Base-by-base conservation (phyloP, 2,797 vertebrate species). In the Poecilia wingei region DNA sequence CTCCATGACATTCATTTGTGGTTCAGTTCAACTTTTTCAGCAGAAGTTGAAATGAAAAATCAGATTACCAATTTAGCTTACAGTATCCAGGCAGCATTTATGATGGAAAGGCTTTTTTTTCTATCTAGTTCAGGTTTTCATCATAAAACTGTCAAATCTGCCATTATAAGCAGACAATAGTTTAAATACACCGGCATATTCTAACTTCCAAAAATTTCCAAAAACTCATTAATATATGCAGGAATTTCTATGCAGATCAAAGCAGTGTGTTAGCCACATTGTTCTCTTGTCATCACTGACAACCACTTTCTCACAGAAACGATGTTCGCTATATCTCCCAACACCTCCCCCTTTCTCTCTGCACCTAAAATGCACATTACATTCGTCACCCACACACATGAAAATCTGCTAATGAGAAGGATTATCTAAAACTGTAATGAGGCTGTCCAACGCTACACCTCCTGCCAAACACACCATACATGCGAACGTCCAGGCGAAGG, bases 361-460 rank as follows among this genome's bases (percentile, higher is more conserved):
- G 25, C 68, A 70, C 6, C n/a, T 46, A 45, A 45, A 43, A 43
- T 68, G 9, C 9, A 13, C 36, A 41, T 69, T 43, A n/a, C 43
- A 46, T 16, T 45, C 5, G 14, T 43, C 41, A 69, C 68, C 68
- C 68, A 70, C 41, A 46, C 22, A n/a, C 72, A 55, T 71, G 57
- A 70, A 78, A 88, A 86, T 82, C 77, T 31, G 77, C 77, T 73
- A 84, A 76, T 82, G 82, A 86, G 75, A 66, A 81, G 68, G 78
- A 72, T 74, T 59, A 57, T 72, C 45, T 45, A 28, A 45, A 64
- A 55, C 74, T 20, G 72, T 57, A 45, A 69, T 72, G 79, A 57
- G 70, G 71, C 57, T 39, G 0, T 57, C 80, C 72, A 57, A 59
- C 79, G 51, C 66, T 57, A 25, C 1, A 57, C 80, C 39, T 79